Base-by-base conservation (phyloP, 2,888 invertebrate genomes). In the Microctonus aethiopoides region DNA sequence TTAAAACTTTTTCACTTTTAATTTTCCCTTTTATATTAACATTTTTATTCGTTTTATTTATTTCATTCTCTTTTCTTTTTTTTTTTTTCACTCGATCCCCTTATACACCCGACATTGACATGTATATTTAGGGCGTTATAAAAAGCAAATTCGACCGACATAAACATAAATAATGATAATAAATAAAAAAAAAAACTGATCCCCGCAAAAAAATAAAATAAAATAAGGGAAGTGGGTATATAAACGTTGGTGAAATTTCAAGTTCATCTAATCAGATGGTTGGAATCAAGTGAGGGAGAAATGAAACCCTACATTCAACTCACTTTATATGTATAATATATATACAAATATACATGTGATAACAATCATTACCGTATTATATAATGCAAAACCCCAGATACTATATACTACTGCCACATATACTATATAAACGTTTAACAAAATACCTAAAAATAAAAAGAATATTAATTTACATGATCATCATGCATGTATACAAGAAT, bases 1-100 rank as follows among this genome's bases (percentile, higher is more conserved):
- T 67, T 60, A 52, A 67, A 60, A 67, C 46, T 46, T 62, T 41
- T 46, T 62, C 62, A 46, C 16, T 62, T 62, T 46, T 46, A 41
- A 62, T 46, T 46, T 29, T 11, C 39, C 39, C n/a, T 36, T 39
- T 41, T n/a, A 61, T 36, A 59, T 61, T 61, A 41, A 61, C 41
- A 24, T 39, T 61, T 61, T 61, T 41, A 61, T 61, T 24, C 7
- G 29, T 29, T 29, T 3, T 29, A 5, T 3, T 29, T 29, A 5
- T 29, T 29, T 29, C 7, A 5, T 29, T 29, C 7, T 29, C 29
- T 29, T 29, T 29, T 29, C 29, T 29, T 7, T 29, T 29, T 29
- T 7, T 29, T 29, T 29, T 29, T 34, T 13, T 22, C 11, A 9
- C 60, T n/a, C 39, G 39, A 4, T 39, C 39, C 13, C n/a, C 13